phyloP scores from a whole-genome alignment of 2,797 vertebrate species.

The Periophthalmus magnuspinnatus region DNA sequence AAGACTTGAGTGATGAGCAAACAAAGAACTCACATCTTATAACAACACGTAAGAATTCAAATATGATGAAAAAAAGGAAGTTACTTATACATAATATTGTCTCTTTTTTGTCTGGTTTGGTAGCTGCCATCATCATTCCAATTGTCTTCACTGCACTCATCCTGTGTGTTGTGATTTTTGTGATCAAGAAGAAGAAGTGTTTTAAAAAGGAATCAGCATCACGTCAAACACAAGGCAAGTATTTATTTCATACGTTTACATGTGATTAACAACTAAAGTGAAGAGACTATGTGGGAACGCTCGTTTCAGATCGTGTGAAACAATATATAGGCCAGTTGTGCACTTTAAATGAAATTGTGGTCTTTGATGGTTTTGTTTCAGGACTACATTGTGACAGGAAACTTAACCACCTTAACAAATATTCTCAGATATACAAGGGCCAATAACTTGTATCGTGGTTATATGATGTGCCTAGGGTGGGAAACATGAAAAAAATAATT shows the following conservation, averaged over 20 bases:
- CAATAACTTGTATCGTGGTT: no score
- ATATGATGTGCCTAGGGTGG: no score
- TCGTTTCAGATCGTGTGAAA: not conserved
- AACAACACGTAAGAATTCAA: not conserved
- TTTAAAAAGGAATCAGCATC: not conserved
- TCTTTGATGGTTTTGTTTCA: not conserved
- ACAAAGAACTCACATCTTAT: no score
- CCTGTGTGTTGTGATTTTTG: rapidly evolving
- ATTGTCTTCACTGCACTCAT: rapidly evolving
- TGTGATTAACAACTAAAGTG: not conserved
- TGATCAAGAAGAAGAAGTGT: not conserved
- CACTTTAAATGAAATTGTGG: not conserved
- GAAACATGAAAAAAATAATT: no score
- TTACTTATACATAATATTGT: not conserved
- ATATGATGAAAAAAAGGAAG: not conserved
- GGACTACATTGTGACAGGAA: slow-evolving; percentile 5
- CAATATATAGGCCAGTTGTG: not conserved
- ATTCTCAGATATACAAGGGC: not conserved
- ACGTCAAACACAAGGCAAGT: slow-evolving; percentile 18
- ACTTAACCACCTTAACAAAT: not conserved
- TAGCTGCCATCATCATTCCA: not conserved
- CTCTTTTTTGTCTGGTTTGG: not conserved
- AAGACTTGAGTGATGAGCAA: no score
- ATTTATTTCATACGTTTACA: not conserved
- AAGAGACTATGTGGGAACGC: not conserved